Evolutionary conservation across 37 sponge, comb jelly and placozoan species (phyloP), one percentile per base, ranked within the genome.

Genomic region (Agelas oroides): DNA sequence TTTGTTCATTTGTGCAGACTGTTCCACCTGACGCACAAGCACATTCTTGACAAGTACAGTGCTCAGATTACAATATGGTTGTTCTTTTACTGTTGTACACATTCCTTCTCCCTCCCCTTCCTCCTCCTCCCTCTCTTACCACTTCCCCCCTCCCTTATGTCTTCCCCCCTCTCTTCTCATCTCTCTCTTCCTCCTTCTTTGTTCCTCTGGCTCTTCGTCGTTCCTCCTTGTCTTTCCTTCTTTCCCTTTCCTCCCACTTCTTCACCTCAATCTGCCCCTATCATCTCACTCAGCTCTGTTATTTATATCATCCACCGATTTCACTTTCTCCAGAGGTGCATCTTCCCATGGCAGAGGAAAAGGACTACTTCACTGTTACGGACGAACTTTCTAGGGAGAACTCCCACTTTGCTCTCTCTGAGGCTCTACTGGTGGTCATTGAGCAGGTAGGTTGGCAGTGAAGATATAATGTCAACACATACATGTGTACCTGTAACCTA

Each of bases 311-410:
- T n/a, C n/a, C n/a, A n/a, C n/a, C n/a, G n/a, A n/a, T n/a, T n/a
- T n/a, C 46, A 46, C 46, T 8, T 8, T 8, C 8, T 3, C 46
- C 46, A 46, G 46, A 46, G 46, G 46, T 36, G 41, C 57, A n/a
- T 24, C 52, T 55, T 30, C 40, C 46, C 54, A 34, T 53, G 5
- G 36, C 11, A 0, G 80, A 69, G 17, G 71, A 61, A 30, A 89
- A 84, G 79, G 90, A 89, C 75, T 82, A 82, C 46, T 89, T 89
- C 52, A 84, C 84, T 53, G 69, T 84, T 20, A 82, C 84, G 0
- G 85, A 84, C 53, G 85, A 89, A 32, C 85, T 89, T 46, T 38
- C 71, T 15, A 72, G 72, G 64, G 90, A 89, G 65, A 89, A 89
- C 90, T 12, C 59, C 5, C 90, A 89, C 80, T 84, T 89, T 61